Percentiles rank a stretch among this genome's conserved stretches.
These are phyloP conservation scores for Acanthurus tractus DNA, from an alignment of 2,797 vertebrate genomes.

Conservation along the genomic window DNA sequence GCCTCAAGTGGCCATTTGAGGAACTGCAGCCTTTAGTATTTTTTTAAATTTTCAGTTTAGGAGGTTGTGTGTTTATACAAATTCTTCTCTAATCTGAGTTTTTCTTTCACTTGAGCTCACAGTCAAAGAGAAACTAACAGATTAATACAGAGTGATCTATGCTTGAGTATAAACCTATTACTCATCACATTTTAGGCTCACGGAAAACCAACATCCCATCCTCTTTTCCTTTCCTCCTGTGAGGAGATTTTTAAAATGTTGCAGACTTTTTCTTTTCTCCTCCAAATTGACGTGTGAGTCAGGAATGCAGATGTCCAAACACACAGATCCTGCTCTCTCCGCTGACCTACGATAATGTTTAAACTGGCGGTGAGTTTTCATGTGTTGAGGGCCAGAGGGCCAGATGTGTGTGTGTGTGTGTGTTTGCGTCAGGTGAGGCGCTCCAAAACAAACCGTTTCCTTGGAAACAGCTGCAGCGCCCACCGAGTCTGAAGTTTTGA, in stretches of 20 bases:
- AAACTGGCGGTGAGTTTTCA: constrained; percentile 35
- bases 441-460: constrained; percentile 59
- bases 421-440: constrained; percentile 28
- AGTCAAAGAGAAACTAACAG: background rate
- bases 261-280: background rate
- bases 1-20: no score
- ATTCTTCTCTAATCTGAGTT: no score
- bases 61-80: no score
- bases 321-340: constrained; percentile 27
- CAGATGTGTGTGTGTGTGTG: constrained; percentile 45
- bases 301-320: constrained; percentile 49
- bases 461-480: constrained; percentile 34
- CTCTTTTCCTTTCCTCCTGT: constrained; percentile 17
- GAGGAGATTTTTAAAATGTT: constrained; percentile 29
- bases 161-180: no score
- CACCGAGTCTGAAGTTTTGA: background rate
- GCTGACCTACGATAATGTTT: constrained; percentile 42
- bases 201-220: background rate
- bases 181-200: constrained; percentile 15
- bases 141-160: background rate
- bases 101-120: background rate
- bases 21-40: no score
- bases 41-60: no score
- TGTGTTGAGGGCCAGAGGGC: constrained; percentile 39
- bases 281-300: constrained; percentile 13